Evolutionary conservation across 1,140 invertebrate genomes (phyloP), one percentile per base, ranked within the genome.

Genomic region (Drosophila yakuba): DNA sequence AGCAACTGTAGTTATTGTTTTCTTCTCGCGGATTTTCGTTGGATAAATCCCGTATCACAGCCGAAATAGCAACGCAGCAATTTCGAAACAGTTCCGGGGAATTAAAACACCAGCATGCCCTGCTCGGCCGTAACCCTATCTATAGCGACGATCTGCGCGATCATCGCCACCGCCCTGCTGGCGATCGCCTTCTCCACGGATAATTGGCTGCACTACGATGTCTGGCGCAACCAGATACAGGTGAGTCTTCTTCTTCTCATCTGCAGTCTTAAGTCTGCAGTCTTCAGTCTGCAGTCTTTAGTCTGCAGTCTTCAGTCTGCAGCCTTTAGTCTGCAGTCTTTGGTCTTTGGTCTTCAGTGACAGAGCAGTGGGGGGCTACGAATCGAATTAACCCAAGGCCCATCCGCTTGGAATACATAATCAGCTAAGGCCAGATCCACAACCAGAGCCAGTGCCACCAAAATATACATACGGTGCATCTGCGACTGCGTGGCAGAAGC

Each of bases 161-260:
- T 98, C 90, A 96, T 98, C 81, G 97, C 97, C 75, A 97, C 97
- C 84, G 97, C 97, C 52, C 94, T 98, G 80, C 94, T 98, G 85
- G 96, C 97, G 66, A 98, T 98, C 92, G 97, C 97, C 75, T 98
- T 98, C 93, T 97, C 97, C 82, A 98, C 97, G 91, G 97, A 98
- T 94, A 98, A 98, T 94, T 98, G 97, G 97, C 94, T 98, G 78
- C 97, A 97, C 93, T 96, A 97, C 80, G 96, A 97, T 93, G 97
- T 98, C 67, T 97, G 97, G 93, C 94, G 97, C 78, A 95, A 95
- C 74, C 95, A 95, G 92, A 97, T 98, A 88, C 95, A 97, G 96
- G 96, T 97, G 95, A 93, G 85, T 89, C 41, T 51, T 35, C 28
- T 17, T 17, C 17, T 17, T 17, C 17, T 17, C 17, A 17, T 17